phyloP scores from a whole-genome alignment of 1,140 invertebrate species.

The Rhagoletis zephyria region DNA sequence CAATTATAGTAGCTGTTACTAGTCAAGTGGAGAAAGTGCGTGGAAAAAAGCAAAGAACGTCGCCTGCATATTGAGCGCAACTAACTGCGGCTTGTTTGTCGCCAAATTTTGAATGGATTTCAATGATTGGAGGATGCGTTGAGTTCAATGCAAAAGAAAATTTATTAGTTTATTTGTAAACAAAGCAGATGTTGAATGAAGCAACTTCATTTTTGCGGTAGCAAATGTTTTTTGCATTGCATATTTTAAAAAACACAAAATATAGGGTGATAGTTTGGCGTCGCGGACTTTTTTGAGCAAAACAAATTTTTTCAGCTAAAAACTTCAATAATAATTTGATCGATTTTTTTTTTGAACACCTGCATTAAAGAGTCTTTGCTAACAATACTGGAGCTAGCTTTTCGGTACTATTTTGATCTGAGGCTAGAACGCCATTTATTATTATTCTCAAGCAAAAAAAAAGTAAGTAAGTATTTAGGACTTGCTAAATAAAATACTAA shows the following conservation, averaged over 20 bases:
- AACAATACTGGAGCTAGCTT: no score
- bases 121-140: not conserved
- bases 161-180: not conserved
- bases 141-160: not conserved
- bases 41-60: no score
- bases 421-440: no score
- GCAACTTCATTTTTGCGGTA: not conserved
- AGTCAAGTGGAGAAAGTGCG: no score
- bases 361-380: not conserved
- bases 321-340: no score
- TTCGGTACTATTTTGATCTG: no score
- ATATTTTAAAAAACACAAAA: not conserved
- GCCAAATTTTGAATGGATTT: not conserved
- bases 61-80: not conserved
- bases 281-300: not conserved
- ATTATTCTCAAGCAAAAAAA: no score
- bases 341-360: no score
- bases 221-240: constrained; percentile 5
- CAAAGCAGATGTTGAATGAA: constrained; percentile 1
- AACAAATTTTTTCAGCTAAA: not conserved
- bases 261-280: not conserved
- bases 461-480: no score
- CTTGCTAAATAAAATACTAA: no score
- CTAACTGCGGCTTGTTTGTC: constrained; percentile 27
- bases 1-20: no score